A percentile compares a stretch with the other conserved stretches of the same genome.
phyloP scores from a whole-genome alignment of 30 jellyfish, hydroid and myxozoan species.

The Mastigias papua region DNA sequence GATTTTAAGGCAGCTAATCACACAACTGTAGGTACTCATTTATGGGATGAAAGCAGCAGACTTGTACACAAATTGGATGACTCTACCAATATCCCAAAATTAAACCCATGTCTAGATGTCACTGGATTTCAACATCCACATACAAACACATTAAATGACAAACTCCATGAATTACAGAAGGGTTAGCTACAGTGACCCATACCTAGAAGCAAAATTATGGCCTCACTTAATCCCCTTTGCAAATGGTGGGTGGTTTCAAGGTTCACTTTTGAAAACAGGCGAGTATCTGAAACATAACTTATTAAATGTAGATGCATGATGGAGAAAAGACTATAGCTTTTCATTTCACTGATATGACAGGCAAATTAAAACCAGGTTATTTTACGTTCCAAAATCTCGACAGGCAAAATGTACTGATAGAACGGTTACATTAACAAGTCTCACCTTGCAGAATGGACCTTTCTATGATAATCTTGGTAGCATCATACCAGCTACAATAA shows the following conservation, averaged over 20 bases:
- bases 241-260: slow-evolving; percentile 18
- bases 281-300: slow-evolving; percentile 28
- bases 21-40: neutral
- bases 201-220: slow-evolving; percentile 27
- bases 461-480: neutral
- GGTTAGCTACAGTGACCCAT: slow-evolving; percentile 6
- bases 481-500: neutral
- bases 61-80: neutral
- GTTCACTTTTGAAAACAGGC: neutral
- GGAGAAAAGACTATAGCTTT: slow-evolving; percentile 26
- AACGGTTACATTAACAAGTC: neutral
- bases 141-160: neutral
- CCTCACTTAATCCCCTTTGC: slow-evolving; percentile 17
- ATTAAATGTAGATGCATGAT: slow-evolving; percentile 9
- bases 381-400: neutral
- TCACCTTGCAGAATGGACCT: neutral
- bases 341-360: neutral
- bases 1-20: neutral
- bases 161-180: neutral
- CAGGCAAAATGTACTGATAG: neutral
- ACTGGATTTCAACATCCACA: slow-evolving; percentile 25
- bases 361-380: neutral
- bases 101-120: neutral
- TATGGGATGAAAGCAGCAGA: neutral
- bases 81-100: neutral